Evolutionary conservation across 2,888 invertebrate genomes (phyloP).

Genomic region (Anorthoa munda): DNA sequence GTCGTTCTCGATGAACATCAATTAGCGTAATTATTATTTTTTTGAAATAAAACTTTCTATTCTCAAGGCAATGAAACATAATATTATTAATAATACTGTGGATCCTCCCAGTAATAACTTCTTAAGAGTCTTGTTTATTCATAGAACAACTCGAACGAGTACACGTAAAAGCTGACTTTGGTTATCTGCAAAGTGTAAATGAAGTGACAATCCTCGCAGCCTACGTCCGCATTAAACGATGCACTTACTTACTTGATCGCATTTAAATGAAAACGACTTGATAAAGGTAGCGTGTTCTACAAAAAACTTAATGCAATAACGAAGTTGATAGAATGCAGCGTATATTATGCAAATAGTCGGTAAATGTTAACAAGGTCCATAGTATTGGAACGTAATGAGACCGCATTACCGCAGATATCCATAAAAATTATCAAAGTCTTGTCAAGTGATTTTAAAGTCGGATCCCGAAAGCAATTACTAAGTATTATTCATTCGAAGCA

Average conservation of each 20-base stretch:
- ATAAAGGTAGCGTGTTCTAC: conserved; percentile 67
- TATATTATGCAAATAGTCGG: conserved; percentile 73
- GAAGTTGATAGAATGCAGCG: conserved; percentile 69
- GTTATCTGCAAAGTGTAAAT: conserved; percentile 80
- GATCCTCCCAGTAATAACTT: conserved; percentile 32
- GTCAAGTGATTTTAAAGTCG: conserved; percentile 79
- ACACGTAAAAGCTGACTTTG: conserved; percentile 65
- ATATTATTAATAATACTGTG: conserved; percentile 52
- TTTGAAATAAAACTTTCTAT: conserved; percentile 55
- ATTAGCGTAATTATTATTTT: conserved; percentile 58
- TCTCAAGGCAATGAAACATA: conserved; percentile 55
- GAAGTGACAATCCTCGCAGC: conserved; percentile 79
- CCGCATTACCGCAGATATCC: conserved; percentile 74
- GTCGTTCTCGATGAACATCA: conserved; percentile 42
- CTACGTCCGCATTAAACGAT: conserved; percentile 70
- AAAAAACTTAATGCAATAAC: conserved; percentile 68
- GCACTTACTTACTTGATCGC: conserved; percentile 74
- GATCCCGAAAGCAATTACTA: conserved; percentile 83
- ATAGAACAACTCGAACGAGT: conserved; percentile 63
- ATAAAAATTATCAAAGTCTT: conserved; percentile 78
- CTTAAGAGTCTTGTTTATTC: conserved; percentile 67
- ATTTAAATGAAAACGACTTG: conserved; percentile 74
- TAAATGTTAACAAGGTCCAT: conserved; percentile 72
- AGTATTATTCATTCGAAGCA: conserved; percentile 83
- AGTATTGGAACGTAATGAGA: conserved; percentile 74